Evolutionary conservation across 2,888 invertebrate genomes (phyloP).

Genomic region (Noctua janthe): DNA sequence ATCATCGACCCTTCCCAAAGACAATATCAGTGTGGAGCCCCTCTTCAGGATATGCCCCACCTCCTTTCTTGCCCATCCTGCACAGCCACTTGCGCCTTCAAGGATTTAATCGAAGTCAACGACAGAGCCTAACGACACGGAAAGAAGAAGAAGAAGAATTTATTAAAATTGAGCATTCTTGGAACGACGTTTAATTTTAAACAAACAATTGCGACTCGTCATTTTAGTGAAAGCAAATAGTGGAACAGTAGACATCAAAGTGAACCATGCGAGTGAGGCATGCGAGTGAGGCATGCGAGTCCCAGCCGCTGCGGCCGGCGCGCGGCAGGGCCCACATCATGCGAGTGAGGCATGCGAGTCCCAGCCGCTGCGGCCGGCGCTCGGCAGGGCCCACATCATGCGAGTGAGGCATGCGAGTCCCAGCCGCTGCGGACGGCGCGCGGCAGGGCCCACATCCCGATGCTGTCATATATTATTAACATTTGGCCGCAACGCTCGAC

Average conservation of each 20-base stretch:
- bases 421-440: background rate
- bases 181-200: background rate
- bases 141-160: too few relatives aligned
- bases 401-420: background rate
- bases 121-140: too few relatives aligned
- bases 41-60: too few relatives aligned
- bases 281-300: background rate
- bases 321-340: too few relatives aligned
- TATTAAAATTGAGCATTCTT: background rate
- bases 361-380: background rate
- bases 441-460: too few relatives aligned
- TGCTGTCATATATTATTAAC: background rate
- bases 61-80: too few relatives aligned
- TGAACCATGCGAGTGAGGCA: background rate
- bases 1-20: too few relatives aligned
- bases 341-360: background rate
- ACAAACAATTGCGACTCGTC: background rate
- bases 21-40: too few relatives aligned
- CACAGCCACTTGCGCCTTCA: too few relatives aligned
- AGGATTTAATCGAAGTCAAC: too few relatives aligned
- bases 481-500: background rate
- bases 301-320: background rate
- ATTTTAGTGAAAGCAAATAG: constrained; percentile 14
- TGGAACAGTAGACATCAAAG: constrained; percentile 13
- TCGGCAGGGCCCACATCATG: too few relatives aligned